These are phyloP conservation scores for Chrysodeixis includens DNA, from an alignment of 2,888 invertebrate species.

Conservation along the genomic window DNA sequence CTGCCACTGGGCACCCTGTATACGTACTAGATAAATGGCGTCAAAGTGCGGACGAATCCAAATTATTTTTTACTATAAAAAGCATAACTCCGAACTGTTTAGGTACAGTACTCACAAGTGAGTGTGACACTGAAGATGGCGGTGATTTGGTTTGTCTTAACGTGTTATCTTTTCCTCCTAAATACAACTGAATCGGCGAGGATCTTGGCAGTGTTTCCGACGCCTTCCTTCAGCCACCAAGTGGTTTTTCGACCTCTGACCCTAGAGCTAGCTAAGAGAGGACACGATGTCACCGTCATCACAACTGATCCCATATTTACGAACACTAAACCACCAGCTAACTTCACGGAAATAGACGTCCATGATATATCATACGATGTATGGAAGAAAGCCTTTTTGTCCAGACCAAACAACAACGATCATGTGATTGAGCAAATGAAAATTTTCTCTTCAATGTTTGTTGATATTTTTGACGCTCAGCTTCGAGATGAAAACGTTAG, in stretches of 20 bases:
- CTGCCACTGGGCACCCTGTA: too few relatives aligned
- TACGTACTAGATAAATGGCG: too few relatives aligned
- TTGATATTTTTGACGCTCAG: slow-evolving; percentile 45
- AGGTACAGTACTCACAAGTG: too few relatives aligned
- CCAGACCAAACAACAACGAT: too few relatives aligned
- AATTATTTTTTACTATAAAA: too few relatives aligned
- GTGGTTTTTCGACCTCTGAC: slow-evolving; percentile 72
- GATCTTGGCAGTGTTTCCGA: slow-evolving; percentile 73
- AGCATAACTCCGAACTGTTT: too few relatives aligned
- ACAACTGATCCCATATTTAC: slow-evolving; percentile 73
- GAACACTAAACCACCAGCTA: slow-evolving; percentile 59
- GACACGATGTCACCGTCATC: slow-evolving; percentile 77
- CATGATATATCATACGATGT: slow-evolving; percentile 63
- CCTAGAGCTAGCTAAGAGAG: slow-evolving; percentile 72
- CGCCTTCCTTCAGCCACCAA: slow-evolving; percentile 80
- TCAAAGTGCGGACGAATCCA: too few relatives aligned
- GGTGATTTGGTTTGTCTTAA: too few relatives aligned
- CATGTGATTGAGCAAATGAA: slow-evolving; percentile 18
- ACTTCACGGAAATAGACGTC: slow-evolving; percentile 76
- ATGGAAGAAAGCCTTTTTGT: slow-evolving; percentile 39
- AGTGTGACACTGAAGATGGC: too few relatives aligned
- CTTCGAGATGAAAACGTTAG: slow-evolving; percentile 37
- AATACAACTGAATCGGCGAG: slow-evolving; percentile 56
- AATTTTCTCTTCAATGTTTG: slow-evolving; percentile 29
- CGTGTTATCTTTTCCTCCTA: slow-evolving; percentile 8